phyloP scores from a whole-genome alignment of 2,888 invertebrate genomes.

The Allolobophora icterica region DNA sequence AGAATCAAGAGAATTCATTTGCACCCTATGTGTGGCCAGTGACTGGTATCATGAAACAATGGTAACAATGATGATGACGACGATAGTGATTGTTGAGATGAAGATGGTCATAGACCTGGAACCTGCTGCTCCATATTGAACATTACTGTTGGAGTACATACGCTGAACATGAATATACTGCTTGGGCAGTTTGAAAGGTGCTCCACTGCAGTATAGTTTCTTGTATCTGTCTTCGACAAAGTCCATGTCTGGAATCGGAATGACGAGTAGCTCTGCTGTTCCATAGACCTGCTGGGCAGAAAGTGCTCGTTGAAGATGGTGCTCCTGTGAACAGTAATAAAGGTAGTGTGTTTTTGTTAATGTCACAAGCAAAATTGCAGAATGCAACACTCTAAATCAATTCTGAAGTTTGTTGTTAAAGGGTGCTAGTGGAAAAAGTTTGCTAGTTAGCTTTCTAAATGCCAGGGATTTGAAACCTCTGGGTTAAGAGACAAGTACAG shows the following conservation, averaged over 20 bases:
- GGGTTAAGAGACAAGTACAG: neutral
- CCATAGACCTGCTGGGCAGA: conserved; percentile 76
- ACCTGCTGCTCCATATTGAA: too few species aligned
- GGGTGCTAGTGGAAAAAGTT: neutral
- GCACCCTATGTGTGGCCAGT: too few species aligned
- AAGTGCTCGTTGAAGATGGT: conserved; percentile 97
- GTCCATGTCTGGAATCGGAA: conserved; percentile 96
- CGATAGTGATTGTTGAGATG: neutral
- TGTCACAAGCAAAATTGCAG: neutral
- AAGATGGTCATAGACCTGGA: neutral
- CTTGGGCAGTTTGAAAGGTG: conserved; percentile 74
- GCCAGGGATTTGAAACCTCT: neutral
- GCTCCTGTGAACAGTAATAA: conserved; percentile 76
- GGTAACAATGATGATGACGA: too few species aligned
- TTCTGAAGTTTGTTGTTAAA: neutral
- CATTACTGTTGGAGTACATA: conserved; percentile 61
- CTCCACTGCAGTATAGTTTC: conserved; percentile 82
- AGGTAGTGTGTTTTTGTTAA: neutral
- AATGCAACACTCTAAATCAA: neutral
- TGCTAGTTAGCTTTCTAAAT: too few species aligned
- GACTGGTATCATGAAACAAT: too few species aligned
- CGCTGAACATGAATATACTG: conserved; percentile 98
- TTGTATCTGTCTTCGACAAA: conserved; percentile 77
- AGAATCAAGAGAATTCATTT: too few species aligned
- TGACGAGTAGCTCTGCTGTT: conserved; percentile 80